Conservation (phyloP, 2,888 invertebrate species). For the Lacanobia wlatinum region DNA sequence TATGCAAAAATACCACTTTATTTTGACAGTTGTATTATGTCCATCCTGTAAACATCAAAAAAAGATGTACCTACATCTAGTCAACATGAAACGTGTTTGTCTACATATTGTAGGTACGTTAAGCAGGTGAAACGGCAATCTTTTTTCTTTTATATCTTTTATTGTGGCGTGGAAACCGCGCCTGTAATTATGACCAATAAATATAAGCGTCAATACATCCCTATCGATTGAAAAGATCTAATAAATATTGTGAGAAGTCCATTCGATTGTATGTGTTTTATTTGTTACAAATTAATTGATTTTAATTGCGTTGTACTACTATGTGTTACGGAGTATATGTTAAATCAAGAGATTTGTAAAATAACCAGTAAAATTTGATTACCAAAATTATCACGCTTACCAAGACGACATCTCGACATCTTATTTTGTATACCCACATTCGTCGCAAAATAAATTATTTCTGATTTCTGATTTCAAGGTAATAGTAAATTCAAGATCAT, state of each 20-base stretch:
- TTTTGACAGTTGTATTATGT: constrained; percentile 1
- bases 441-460: too few relatives aligned
- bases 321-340: not conserved
- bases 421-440: too few relatives aligned
- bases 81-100: constrained; percentile 36
- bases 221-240: constrained; percentile 49
- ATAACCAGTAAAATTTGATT: too few relatives aligned
- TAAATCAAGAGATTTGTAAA: too few relatives aligned
- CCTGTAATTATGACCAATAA: constrained; percentile 62
- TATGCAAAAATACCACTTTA: not conserved
- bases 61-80: constrained; percentile 8
- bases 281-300: constrained; percentile 39
- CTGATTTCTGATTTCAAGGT: too few relatives aligned
- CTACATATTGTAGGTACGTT: constrained; percentile 15
- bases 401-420: too few relatives aligned
- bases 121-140: constrained; percentile 41
- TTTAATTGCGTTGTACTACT: constrained; percentile 23
- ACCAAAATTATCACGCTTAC: too few relatives aligned
- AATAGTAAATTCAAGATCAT: too few relatives aligned
- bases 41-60: constrained; percentile 12
- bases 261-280: constrained; percentile 19
- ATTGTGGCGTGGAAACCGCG: constrained; percentile 40
- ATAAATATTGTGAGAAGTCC: constrained; percentile 43
- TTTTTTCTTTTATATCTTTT: constrained; percentile 22
- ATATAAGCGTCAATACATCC: constrained; percentile 51